Evolutionary conservation across 2,113 vertebrate species (phyloP), one percentile per base, ranked within the genome.

Genomic region (Ardeotis arabs): DNA sequence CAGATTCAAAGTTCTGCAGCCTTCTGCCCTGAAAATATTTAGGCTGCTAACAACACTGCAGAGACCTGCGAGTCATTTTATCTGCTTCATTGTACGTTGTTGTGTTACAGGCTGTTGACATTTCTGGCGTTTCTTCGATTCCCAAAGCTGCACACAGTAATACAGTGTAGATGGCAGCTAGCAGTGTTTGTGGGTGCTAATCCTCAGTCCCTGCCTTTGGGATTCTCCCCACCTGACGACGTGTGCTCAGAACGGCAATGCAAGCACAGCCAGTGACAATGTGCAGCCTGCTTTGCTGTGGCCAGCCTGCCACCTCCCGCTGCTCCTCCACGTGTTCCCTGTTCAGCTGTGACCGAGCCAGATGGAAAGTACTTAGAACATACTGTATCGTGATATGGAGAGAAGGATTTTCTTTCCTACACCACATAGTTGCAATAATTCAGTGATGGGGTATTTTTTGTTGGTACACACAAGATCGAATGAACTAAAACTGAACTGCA

Each of bases 271-370:
- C 25, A 49, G 75, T 49, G 76, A 31, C 0, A 1, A 19, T 14
- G 55, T 55, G 64, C 49, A 55, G 55, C n/a, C 31, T 21, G 22
- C 37, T 58, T 19, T 19, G 50, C 78, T 50, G 2, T 4, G 37
- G n/a, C 37, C 72, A 37, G 35, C 22, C 39, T 63, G 47, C 10
- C 5, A 7, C 17, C 60, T 52, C 74, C 24, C 19, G 2, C 60
- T 52, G 84, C 64, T 53, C 33, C 3, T 50, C 50, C 24, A 4
- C 1, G 0, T 3, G 12, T 16, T 83, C 41, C 1, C 0, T 24
- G 25, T 53, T 37, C 58, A 39, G 58, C n/a, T 59, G 33, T 62
- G 73, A 47, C 73, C 22, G 63, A 91, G 60, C 10, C 45, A 81
- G 59, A 8, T 1, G 50, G 35, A 77, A 28, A 31, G 2, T 50